Evolutionary conservation across 2,888 invertebrate genomes (phyloP).

Genomic region (Chirona hameri): DNA sequence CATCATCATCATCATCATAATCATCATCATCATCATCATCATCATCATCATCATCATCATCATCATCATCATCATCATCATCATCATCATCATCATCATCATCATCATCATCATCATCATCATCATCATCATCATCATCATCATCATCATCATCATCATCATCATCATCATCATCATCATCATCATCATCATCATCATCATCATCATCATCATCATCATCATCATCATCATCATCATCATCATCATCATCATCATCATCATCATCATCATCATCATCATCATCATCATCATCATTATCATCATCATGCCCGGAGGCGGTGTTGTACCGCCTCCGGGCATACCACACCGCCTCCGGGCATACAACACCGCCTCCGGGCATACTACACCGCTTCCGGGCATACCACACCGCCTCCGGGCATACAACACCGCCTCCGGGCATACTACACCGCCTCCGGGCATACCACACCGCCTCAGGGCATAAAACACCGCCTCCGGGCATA

Average conservation of each 20-base stretch:
- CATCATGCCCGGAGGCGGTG: too few relatives aligned
- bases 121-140: background rate
- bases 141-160: conserved; percentile 7
- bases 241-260: background rate
- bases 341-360: too few relatives aligned
- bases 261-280: background rate
- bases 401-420: too few relatives aligned
- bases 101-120: conserved; percentile 1
- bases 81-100: conserved; percentile 5
- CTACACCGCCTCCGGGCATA: too few relatives aligned
- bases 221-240: background rate
- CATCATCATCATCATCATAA: too few relatives aligned
- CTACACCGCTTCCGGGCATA: too few relatives aligned
- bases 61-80: background rate
- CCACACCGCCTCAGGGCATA: too few relatives aligned
- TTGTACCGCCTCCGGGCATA: too few relatives aligned
- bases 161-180: background rate
- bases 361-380: too few relatives aligned
- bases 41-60: conserved; percentile 9
- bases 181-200: background rate
- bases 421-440: too few relatives aligned
- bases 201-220: background rate
- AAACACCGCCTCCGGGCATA: too few relatives aligned
- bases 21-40: too few relatives aligned
- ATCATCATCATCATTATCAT: background rate